These are phyloP conservation scores for Thereuonema tuberculata DNA, from an alignment of 1,140 invertebrate genomes.

Conservation along the genomic window DNA sequence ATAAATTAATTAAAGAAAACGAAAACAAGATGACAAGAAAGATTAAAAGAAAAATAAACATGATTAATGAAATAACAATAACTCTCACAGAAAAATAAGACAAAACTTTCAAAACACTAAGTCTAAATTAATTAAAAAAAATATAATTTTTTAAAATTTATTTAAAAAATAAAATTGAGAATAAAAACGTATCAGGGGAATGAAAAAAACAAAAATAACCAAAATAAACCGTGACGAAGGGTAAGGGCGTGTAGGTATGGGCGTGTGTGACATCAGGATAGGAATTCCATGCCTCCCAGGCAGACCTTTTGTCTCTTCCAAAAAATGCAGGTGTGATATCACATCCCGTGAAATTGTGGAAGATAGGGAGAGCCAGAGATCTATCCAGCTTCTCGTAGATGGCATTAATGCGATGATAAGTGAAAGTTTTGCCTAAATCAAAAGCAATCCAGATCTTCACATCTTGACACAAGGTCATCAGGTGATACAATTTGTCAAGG, in stretches of 20 bases:
- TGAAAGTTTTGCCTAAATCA: not conserved
- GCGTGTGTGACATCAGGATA: not conserved
- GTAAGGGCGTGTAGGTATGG: not conserved
- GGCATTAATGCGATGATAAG: not conserved
- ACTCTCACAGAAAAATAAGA: not conserved
- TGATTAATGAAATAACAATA: too few species aligned
- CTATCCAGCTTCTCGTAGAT: not conserved
- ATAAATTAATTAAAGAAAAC: too few species aligned
- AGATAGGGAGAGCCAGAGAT: slow-evolving; percentile 9
- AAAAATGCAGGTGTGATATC: slow-evolving; percentile 7
- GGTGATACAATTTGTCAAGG: not conserved
- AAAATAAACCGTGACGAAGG: not conserved
- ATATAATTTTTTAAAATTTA: not conserved
- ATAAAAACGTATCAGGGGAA: not conserved
- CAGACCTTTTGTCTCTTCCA: slow-evolving; percentile 1
- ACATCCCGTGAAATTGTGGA: slow-evolving; percentile 11
- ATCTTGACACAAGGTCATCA: not conserved
- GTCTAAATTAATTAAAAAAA: not conserved
- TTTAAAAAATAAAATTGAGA: not conserved
- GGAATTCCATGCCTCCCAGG: not conserved
- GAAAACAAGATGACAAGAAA: too few species aligned
- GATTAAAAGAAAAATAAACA: too few species aligned
- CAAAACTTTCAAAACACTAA: not conserved
- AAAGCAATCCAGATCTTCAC: not conserved
- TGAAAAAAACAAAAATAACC: not conserved